phyloP scores from a whole-genome alignment of 2,888 invertebrate genomes.

The Helicoverpa assulta region DNA sequence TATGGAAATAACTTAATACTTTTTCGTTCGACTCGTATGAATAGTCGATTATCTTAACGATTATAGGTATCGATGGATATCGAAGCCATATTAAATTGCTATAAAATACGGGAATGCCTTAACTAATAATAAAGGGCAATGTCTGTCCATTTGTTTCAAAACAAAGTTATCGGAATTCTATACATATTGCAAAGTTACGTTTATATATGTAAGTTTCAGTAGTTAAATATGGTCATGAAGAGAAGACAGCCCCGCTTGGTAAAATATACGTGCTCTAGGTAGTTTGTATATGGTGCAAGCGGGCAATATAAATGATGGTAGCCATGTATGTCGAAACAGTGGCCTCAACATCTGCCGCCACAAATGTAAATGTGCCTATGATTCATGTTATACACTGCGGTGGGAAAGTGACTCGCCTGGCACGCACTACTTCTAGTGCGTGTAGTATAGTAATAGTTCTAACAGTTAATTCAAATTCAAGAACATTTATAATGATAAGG shows the following conservation, averaged over 20 bases:
- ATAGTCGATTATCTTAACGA: constrained; percentile 31
- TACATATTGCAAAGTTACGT: background rate
- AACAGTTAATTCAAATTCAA: no score
- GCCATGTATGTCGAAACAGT: constrained; percentile 14
- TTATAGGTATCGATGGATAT: constrained; percentile 18
- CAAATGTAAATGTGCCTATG: constrained; percentile 35
- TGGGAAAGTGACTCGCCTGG: background rate
- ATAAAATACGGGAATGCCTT: constrained; percentile 10
- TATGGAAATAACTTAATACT: constrained; percentile 45
- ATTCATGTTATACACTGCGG: constrained; percentile 19
- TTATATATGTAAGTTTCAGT: no score
- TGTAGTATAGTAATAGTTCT: no score
- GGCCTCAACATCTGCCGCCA: constrained; percentile 32
- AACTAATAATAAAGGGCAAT: background rate
- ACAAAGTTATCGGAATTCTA: background rate
- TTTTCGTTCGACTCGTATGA: constrained; percentile 38
- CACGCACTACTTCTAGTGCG: no score
- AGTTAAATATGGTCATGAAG: no score
- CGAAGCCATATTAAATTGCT: constrained; percentile 35
- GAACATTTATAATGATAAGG: no score
- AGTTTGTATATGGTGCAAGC: background rate
- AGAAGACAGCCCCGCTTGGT: background rate
- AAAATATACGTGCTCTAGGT: background rate
- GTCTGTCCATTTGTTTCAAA: background rate
- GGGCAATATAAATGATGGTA: constrained; percentile 12